phyloP scores from a whole-genome alignment of 2,113 vertebrate species.

The Myotis davidii region DNA sequence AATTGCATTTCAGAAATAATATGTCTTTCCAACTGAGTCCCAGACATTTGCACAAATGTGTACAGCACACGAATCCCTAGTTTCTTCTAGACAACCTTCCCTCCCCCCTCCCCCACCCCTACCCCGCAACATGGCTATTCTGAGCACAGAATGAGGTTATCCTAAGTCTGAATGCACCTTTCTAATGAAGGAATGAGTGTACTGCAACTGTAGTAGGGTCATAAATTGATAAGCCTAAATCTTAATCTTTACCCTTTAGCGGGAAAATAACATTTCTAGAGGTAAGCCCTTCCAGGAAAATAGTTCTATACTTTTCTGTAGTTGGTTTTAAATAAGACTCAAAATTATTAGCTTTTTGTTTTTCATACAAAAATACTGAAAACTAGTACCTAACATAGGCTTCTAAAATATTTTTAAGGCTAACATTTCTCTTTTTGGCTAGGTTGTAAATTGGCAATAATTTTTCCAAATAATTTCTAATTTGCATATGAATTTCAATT shows the following conservation, averaged over 20 bases:
- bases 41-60: background rate
- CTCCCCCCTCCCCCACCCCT: too few species aligned
- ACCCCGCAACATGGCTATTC: background rate
- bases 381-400: background rate
- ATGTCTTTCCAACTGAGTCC: constrained; percentile 42
- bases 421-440: constrained; percentile 1
- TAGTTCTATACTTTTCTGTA: background rate
- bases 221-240: constrained; percentile 17
- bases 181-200: background rate
- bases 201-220: background rate
- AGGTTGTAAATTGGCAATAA: constrained; percentile 11
- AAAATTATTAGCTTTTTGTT: background rate
- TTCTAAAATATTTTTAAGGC: constrained; percentile 15
- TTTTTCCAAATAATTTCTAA: constrained; percentile 28
- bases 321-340: background rate
- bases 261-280: constrained; percentile 22
- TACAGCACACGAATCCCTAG: background rate
- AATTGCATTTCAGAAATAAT: constrained; percentile 46
- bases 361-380: background rate
- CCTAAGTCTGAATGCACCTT: background rate
- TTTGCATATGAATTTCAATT: constrained; percentile 56
- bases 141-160: background rate
- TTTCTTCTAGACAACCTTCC: background rate
- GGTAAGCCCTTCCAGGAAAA: background rate
- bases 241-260: background rate